phyloP scores from a whole-genome alignment of 2,797 vertebrate genomes.

The Falco columbarius region DNA sequence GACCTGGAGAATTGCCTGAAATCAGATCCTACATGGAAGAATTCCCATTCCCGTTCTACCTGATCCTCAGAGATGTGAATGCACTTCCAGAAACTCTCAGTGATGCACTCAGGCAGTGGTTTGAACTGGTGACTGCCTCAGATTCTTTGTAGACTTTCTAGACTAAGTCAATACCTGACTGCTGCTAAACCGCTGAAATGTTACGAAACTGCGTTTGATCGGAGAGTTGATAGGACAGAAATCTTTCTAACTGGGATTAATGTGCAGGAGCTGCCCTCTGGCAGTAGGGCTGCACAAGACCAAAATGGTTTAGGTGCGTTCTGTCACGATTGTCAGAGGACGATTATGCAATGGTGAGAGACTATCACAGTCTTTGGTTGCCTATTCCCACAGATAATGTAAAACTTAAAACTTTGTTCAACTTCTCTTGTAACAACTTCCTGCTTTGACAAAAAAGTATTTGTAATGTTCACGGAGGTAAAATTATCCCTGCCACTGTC shows the following conservation, averaged over 20 bases:
- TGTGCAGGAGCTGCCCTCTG: background rate
- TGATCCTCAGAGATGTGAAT: slow-evolving; percentile 93
- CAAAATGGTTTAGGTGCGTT: background rate
- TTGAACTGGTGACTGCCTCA: slow-evolving; percentile 91
- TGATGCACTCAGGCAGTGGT: slow-evolving; percentile 96
- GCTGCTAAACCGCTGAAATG: background rate
- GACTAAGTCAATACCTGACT: background rate
- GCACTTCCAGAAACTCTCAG: slow-evolving; percentile 93
- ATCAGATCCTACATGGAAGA: slow-evolving; percentile 98
- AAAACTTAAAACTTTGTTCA: background rate
- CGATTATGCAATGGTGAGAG: slow-evolving; percentile 56
- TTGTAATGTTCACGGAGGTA: background rate
- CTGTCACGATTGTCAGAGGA: slow-evolving; percentile 9
- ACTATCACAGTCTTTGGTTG: background rate
- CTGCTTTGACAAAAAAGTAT: background rate
- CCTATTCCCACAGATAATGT: background rate
- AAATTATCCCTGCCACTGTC: slow-evolving; percentile 6
- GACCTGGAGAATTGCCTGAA: slow-evolving; percentile 90
- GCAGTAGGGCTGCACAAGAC: background rate
- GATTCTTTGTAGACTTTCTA: slow-evolving; percentile 73
- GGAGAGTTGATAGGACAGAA: background rate
- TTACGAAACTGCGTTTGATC: background rate
- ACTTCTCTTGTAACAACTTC: slow-evolving; percentile 62
- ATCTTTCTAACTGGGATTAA: background rate
- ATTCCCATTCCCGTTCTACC: slow-evolving; percentile 97